Base-by-base conservation (phyloP, 1,140 invertebrate genomes). In the Nautilus pompilius region DNA sequence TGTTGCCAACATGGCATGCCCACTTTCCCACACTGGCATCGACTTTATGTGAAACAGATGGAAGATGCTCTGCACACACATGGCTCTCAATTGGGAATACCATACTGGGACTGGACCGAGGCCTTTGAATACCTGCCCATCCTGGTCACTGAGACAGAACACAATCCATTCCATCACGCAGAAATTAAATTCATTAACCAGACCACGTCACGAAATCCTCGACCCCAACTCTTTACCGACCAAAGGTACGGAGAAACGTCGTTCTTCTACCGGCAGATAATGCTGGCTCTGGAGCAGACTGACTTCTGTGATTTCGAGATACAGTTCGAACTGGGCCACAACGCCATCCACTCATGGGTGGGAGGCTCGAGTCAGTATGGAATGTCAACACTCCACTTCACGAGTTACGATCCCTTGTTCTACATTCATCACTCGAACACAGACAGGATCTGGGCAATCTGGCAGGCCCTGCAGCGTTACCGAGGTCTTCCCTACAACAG, bases 341-440 rank as follows among this genome's bases (percentile, higher is more conserved):
- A 65, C 34, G 65, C 68, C 54, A 65, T 70, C 34, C 68, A 67
- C 51, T 67, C 63, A 3, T 63, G 62, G 62, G 56, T 66, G 13
- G 68, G 68, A 57, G 68, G 68, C 32, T 28, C 34, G 53, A 63
- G 54, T 20, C 62, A 56, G 13, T 70, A 67, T 51, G 62, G 62
- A 22, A 62, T 70, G 65, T 70, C 68, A 46, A 65, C 68, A 4
- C 62, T 70, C n/a, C 65, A 70, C 62, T 70, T 58, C 60, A 59
- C 68, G 0, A 56, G 65, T 17, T 70, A 70, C 60, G 68, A 70
- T 57, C 68, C 68, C 8, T 51, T 70, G 41, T 70, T 70, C 68
- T 65, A 59, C 54, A 56, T 70, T 34, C 68, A 46, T 30, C 41
- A 60, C 24, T 30, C 46, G 26, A 60, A 60, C 26, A 60, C 41